A percentile compares a stretch with the other conserved stretches of the same genome.
Evolutionary conservation across 2,888 invertebrate genomes (phyloP).

Genomic region (Metellina segmentata): DNA sequence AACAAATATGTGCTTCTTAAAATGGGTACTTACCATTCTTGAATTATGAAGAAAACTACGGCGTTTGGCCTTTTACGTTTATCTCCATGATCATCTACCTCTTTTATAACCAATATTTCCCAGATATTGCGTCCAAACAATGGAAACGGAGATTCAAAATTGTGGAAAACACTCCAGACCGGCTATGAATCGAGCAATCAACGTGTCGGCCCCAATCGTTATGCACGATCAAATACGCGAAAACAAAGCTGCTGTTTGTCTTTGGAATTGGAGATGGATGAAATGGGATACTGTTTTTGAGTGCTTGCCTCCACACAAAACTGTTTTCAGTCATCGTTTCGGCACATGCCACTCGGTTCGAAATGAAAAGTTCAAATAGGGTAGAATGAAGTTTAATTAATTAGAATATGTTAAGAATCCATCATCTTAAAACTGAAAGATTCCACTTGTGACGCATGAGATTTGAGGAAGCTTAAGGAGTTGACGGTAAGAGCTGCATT

Average conservation of each 20-base stretch:
- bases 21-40: too few species aligned
- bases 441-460: not conserved
- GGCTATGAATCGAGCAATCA: not conserved
- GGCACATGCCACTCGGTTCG: not conserved
- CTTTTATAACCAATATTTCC: not conserved
- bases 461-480: not conserved
- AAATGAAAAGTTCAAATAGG: not conserved
- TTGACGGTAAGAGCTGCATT: not conserved
- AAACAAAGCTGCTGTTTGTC: not conserved
- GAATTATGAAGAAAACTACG: too few species aligned
- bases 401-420: not conserved
- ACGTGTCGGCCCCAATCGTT: not conserved
- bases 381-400: not conserved
- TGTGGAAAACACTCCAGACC: not conserved
- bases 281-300: not conserved
- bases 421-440: not conserved
- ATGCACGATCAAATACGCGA: not conserved
- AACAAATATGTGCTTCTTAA: too few species aligned
- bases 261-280: not conserved
- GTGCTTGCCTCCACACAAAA: not conserved
- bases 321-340: not conserved
- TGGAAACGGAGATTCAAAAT: not conserved
- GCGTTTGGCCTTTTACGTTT: not conserved
- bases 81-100: not conserved
- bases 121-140: not conserved